Evolutionary conservation across 1,140 invertebrate genomes (phyloP).

Genomic region (Drosophila hydei): DNA sequence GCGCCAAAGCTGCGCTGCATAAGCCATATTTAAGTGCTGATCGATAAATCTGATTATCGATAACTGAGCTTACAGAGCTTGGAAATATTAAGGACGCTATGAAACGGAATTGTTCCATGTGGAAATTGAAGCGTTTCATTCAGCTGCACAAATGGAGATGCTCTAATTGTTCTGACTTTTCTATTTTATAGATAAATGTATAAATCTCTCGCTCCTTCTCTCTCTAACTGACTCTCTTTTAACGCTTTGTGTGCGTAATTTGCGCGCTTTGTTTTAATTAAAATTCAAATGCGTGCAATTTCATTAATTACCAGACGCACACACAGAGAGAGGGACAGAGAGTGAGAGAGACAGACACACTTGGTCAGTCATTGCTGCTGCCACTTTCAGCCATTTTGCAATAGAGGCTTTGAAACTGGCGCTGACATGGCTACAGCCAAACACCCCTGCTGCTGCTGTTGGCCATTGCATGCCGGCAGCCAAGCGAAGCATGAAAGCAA

Average conservation of each 20-base stretch:
- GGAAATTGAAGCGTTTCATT: too few species aligned
- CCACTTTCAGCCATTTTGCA: conserved; percentile 75
- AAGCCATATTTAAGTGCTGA: too few species aligned
- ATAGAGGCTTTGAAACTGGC: conserved; percentile 75
- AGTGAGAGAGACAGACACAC: conserved; percentile 24
- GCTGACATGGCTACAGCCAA: conserved; percentile 61
- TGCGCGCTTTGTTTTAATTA: conserved; percentile 82
- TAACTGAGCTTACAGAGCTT: too few species aligned
- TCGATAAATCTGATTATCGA: too few species aligned
- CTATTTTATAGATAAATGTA: too few species aligned
- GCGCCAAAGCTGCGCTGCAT: too few species aligned
- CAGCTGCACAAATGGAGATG: too few species aligned
- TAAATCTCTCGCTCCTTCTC: background rate
- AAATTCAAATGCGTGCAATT: conserved; percentile 83
- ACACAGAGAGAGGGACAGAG: too few species aligned
- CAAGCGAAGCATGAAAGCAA: conserved; percentile 76
- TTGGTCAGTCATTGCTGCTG: conserved; percentile 41
- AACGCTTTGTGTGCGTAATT: conserved; percentile 58
- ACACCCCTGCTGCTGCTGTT: conserved; percentile 36
- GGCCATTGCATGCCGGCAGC: conserved; percentile 71
- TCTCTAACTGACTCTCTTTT: conserved; percentile 15
- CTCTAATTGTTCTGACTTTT: too few species aligned
- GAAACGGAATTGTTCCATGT: too few species aligned
- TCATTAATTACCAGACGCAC: conserved; percentile 79
- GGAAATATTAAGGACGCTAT: too few species aligned